Percentiles rank a stretch among this genome's conserved stretches.
Evolutionary conservation across 2,113 vertebrate species (phyloP).

Genomic region (Tautogolabrus adspersus): DNA sequence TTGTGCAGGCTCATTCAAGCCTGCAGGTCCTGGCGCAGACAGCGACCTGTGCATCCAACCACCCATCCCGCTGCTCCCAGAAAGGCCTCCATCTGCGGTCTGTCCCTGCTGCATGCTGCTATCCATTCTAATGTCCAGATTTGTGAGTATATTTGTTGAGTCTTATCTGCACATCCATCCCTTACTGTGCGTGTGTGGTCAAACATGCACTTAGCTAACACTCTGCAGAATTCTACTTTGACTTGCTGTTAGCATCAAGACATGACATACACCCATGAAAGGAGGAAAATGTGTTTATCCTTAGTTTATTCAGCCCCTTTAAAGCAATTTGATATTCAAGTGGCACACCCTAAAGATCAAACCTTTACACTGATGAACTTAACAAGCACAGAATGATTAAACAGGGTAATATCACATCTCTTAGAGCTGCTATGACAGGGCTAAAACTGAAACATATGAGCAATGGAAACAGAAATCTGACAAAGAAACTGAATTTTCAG

Average conservation of each 20-base stretch:
- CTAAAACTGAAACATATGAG: conserved; percentile 10
- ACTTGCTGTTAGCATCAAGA: neutral
- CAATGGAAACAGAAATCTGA: conserved; percentile 7
- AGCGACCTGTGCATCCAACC: conserved; percentile 29
- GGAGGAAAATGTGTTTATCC: neutral
- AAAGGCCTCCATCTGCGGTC: conserved; percentile 29
- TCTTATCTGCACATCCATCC: neutral
- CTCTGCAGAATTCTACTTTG: neutral
- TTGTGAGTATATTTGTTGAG: neutral
- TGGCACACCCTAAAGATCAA: conserved; percentile 5
- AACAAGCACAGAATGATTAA: conserved; percentile 16
- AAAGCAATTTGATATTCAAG: neutral
- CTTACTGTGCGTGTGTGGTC: neutral
- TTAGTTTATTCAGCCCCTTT: conserved; percentile 32
- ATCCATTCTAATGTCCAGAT: neutral
- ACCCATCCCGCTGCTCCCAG: conserved; percentile 22
- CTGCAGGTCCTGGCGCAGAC: conserved; percentile 61
- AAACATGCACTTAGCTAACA: neutral
- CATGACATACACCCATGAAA: neutral
- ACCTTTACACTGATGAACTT: neutral
- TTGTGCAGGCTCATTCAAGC: conserved; percentile 69
- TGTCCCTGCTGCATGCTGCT: conserved; percentile 27
- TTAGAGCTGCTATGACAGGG: neutral
- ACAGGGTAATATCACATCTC: conserved; percentile 1
- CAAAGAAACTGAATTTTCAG: neutral